Evolutionary conservation across 2,797 vertebrate genomes (phyloP).

Genomic region (Danio choprae): DNA sequence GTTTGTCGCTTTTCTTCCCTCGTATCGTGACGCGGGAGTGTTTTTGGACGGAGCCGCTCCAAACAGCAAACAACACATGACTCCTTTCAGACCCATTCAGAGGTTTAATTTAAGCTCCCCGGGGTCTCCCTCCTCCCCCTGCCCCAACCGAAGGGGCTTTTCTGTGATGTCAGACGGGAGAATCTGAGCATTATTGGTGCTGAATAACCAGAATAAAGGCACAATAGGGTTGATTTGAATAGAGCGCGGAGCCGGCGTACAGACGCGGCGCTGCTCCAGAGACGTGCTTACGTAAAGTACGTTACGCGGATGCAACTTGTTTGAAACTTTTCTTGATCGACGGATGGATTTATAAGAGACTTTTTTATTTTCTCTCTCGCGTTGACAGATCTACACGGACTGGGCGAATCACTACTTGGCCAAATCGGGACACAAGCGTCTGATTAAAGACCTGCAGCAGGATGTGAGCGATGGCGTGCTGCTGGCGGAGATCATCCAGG

Average conservation of each 20-base stretch:
- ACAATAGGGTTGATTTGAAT: conserved; percentile 87
- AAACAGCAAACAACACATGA: conserved; percentile 58
- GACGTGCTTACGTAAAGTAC: conserved; percentile 64
- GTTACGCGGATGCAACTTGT: conserved; percentile 31
- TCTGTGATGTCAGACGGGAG: conserved; percentile 80
- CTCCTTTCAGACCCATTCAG: conserved; percentile 76
- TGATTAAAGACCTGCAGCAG: conserved; percentile 97
- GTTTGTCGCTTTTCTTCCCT: conserved; percentile 7
- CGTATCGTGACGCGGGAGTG: background rate
- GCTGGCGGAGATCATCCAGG: conserved; percentile 97
- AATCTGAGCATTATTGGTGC: conserved; percentile 68
- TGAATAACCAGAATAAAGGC: conserved; percentile 79
- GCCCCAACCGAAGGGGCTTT: conserved; percentile 76
- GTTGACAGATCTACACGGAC: conserved; percentile 94
- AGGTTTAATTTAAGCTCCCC: conserved; percentile 71
- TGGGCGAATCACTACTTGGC: conserved; percentile 98
- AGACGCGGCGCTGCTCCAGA: conserved; percentile 72
- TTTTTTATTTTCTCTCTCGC: conserved; percentile 42
- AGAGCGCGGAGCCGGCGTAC: conserved; percentile 73
- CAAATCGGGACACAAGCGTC: conserved; percentile 94
- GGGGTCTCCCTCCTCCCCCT: conserved; percentile 54
- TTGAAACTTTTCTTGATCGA: conserved; percentile 32
- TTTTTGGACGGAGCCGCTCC: conserved; percentile 19
- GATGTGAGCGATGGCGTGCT: conserved; percentile 96
- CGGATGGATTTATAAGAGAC: background rate